Base-by-base conservation (phyloP, 2,113 vertebrate species). In the Elephantulus edwardii region DNA sequence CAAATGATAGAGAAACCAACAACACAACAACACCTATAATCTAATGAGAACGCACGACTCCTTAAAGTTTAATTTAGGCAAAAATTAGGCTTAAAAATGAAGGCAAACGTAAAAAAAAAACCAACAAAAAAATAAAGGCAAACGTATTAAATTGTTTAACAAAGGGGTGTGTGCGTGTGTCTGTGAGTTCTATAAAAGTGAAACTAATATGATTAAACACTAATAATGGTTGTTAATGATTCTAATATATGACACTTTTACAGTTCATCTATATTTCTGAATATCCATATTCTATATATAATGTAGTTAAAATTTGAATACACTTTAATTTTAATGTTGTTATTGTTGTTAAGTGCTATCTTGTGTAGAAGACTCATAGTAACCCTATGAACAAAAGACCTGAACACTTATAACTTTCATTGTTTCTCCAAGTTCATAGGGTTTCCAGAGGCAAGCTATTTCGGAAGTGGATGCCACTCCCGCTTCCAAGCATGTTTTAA, bases 181-280 rank as follows among this genome's bases (percentile, higher is more conserved):
- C 2, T 82, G 8, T 54, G 6, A 2, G 9, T 35, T 91, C 5
- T 82, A n/a, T 40, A 50, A 42, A 78, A 77, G 48, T 80, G 62
- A 46, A 50, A 83, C 79, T 46, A 91, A 74, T n/a, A 64, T 83
- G 56, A 22, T 78, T 85, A 85, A 89, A 28, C 11, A 70, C 4
- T 40, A 24, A 60, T 13, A 66, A 17, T 40, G 64, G 85, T 56
- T 93, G 40, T 44, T 86, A 88, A 75, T 42, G 38, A 68, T 91
- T 90, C 88, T 4, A 79, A 48, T 79, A 86, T 26, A 81, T 83
- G 70, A 42, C 17, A 72, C 64, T 86, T 91, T 84, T 91, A 8
- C 8, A 74, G 30, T 80, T 90, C 38, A 58, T 75, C 20, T 48
- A 40, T 14, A 48, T 80, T 82, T 71, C 35, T 30, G 79, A 71